A percentile compares a stretch with the other conserved stretches of the same genome.
These are phyloP conservation scores for Hyles euphorbiae DNA, from an alignment of 1,140 invertebrate species.

Conservation along the genomic window DNA sequence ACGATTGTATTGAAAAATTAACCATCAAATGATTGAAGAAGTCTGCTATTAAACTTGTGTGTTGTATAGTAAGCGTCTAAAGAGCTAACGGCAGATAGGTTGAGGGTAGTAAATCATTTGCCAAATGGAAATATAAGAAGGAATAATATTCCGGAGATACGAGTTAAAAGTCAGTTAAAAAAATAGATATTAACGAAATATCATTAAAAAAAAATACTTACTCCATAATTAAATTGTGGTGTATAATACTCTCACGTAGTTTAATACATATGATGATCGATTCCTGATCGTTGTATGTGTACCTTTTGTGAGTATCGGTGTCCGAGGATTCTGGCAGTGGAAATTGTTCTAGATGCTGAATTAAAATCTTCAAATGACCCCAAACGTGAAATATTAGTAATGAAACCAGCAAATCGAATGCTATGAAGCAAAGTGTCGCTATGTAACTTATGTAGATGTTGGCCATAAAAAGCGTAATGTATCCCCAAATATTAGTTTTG, in stretches of 20 bases:
- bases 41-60: background rate
- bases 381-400: constrained; percentile 19
- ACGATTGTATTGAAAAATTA: too few species aligned
- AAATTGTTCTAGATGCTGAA: constrained; percentile 8
- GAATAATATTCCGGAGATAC: too few species aligned
- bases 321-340: background rate
- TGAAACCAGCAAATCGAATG: constrained; percentile 9
- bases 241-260: constrained; percentile 5
- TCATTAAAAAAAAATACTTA: background rate
- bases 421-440: background rate
- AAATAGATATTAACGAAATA: background rate
- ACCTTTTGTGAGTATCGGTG: background rate
- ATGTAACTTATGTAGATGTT: constrained; percentile 5
- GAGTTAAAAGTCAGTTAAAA: too few species aligned
- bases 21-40: too few species aligned
- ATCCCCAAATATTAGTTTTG: constrained; percentile 3
- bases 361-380: constrained; percentile 17
- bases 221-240: constrained; percentile 12
- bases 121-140: too few species aligned
- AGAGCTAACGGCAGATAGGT: too few species aligned
- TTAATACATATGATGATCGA: background rate
- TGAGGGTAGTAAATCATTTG: too few species aligned
- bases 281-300: constrained; percentile 7
- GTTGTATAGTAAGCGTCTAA: too few species aligned
- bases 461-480: constrained; percentile 4